Evolutionary conservation across 1,140 invertebrate species (phyloP), one percentile per base, ranked within the genome.

Genomic region (Bombus huntii): DNA sequence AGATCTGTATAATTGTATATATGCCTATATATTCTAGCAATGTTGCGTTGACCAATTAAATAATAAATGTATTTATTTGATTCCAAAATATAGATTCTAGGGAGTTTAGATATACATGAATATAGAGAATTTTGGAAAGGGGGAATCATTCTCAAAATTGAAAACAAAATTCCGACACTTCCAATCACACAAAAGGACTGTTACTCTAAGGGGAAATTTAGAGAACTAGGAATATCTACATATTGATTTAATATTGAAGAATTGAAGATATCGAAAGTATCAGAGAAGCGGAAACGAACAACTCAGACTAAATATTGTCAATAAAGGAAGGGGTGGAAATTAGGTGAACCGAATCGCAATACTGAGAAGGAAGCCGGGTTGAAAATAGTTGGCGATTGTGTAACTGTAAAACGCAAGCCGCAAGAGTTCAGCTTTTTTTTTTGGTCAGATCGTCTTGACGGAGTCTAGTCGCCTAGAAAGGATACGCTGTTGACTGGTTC

Each of bases 371-470:
- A 31, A 73, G 25, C 39, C 13, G 39, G 22, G 9, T 44, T 62
- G 76, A 66, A 66, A 68, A 79, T 77, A 68, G 25, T 13, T 31
- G 31, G 8, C n/a, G 65, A 79, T 79, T 79, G 77, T 66, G 62
- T 68, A 79, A 79, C 62, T 68, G 77, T 79, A 79, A 79, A 79
- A 79, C 77, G 77, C 42, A 66, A 28, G 42, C 42, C 22, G 65
- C 25, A 37, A 42, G n/a, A 79, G 77, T 68, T 79, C 31, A 68
- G 31, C 22, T n/a, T 62, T n/a, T 59, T 66, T 79, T 72, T 39
- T 42, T 47, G 44, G 34, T 53, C 10, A 42, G 79, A 42, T 81
- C 79, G 79, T 81, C 78, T 81, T 59, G 59, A 59, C 74, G 13
- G 39, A 37, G 28, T 76, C 68, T 47, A 37, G 28, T 76, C 68